phyloP scores from a whole-genome alignment of 2,113 vertebrate species.

The Callithrix jacchus region DNA sequence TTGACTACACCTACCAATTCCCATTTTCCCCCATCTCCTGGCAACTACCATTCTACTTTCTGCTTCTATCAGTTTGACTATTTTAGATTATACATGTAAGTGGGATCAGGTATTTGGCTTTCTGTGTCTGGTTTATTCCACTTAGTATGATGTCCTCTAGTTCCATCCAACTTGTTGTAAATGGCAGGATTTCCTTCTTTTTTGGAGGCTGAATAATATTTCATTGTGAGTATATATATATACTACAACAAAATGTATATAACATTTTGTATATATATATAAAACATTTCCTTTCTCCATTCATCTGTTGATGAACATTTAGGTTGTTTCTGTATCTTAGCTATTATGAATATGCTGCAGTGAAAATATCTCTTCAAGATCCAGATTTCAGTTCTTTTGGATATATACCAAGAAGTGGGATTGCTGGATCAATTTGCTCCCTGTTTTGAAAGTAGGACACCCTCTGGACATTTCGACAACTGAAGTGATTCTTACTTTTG shows the following conservation, averaged over 20 bases:
- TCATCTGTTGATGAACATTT: background rate
- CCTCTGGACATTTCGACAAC: background rate
- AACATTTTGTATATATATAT: background rate
- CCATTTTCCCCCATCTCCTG: background rate
- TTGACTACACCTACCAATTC: background rate
- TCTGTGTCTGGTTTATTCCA: background rate
- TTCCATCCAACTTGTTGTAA: background rate
- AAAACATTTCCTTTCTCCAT: background rate
- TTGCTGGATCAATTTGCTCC: background rate
- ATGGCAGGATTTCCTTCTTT: background rate
- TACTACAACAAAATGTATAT: too few species aligned
- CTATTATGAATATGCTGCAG: background rate
- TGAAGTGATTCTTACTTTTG: conserved; percentile 21
- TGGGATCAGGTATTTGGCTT: background rate
- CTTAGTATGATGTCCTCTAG: background rate
- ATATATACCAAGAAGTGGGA: background rate
- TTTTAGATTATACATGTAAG: background rate
- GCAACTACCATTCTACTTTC: background rate
- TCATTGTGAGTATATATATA: too few species aligned
- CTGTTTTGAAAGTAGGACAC: background rate
- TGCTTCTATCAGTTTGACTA: background rate
- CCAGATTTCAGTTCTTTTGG: background rate
- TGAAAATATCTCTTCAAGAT: background rate
- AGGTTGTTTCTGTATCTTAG: background rate
- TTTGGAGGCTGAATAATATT: background rate